phyloP scores from a whole-genome alignment of 2,888 invertebrate genomes.

The Scrobipalpa costella region DNA sequence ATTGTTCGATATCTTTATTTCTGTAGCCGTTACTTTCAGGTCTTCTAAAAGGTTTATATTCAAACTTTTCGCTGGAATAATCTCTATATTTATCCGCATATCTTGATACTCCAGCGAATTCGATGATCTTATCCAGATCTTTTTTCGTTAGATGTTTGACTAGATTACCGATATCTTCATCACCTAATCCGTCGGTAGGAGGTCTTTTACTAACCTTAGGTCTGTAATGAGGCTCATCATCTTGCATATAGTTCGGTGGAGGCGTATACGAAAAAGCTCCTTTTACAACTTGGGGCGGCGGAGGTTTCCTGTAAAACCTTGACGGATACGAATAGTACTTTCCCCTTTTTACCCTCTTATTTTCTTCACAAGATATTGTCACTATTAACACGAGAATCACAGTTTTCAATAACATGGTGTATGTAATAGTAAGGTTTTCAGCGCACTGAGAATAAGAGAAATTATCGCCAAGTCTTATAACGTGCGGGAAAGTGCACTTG shows the following conservation, averaged over 20 bases:
- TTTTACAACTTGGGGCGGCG: slow-evolving; percentile 40
- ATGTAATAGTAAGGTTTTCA: slow-evolving; percentile 32
- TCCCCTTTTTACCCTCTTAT: slow-evolving; percentile 57
- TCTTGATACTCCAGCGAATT: slow-evolving; percentile 51
- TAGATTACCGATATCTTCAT: slow-evolving; percentile 65
- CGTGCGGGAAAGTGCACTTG: slow-evolving; percentile 74
- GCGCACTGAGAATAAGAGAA: slow-evolving; percentile 66
- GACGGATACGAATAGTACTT: slow-evolving; percentile 61
- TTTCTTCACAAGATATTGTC: not conserved
- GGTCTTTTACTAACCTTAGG: slow-evolving; percentile 65
- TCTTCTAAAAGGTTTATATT: not conserved
- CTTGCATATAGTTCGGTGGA: slow-evolving; percentile 54
- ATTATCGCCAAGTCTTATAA: slow-evolving; percentile 62
- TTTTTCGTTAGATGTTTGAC: slow-evolving; percentile 66
- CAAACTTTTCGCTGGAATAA: not conserved
- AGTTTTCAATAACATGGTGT: slow-evolving; percentile 28
- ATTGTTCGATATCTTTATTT: slow-evolving; percentile 33
- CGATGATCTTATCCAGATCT: slow-evolving; percentile 66
- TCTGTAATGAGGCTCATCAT: slow-evolving; percentile 47
- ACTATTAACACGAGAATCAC: slow-evolving; percentile 25
- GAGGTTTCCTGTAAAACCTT: slow-evolving; percentile 59
- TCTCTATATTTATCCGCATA: slow-evolving; percentile 33
- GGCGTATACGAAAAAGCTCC: slow-evolving; percentile 63
- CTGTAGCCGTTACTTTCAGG: slow-evolving; percentile 25
- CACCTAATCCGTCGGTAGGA: slow-evolving; percentile 55